Evolutionary conservation across 2,113 vertebrate species (phyloP).

Genomic region (Panthera uncia): DNA sequence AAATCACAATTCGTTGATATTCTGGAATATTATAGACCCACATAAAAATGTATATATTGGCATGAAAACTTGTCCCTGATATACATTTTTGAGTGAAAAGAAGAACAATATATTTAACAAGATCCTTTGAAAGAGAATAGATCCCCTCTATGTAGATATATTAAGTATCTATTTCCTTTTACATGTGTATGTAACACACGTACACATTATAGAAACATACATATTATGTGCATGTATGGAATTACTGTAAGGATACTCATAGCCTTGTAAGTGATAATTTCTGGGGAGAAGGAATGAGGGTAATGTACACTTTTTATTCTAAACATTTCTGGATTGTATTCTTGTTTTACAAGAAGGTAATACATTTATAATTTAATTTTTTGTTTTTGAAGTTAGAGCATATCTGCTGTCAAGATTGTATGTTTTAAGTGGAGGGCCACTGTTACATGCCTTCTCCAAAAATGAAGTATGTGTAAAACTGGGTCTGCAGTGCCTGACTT

Average conservation of each 20-base stretch:
- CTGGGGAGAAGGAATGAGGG: background rate
- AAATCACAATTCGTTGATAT: background rate
- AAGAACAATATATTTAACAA: background rate
- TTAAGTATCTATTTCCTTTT: background rate
- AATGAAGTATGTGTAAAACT: background rate
- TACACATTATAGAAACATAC: too few species aligned
- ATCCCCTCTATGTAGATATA: background rate
- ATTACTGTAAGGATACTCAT: background rate
- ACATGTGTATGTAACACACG: background rate
- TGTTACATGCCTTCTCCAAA: background rate
- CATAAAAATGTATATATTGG: background rate
- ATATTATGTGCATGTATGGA: background rate
- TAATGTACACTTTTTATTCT: conserved; percentile 24
- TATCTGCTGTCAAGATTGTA: background rate
- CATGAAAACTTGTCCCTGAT: background rate
- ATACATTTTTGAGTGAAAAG: background rate
- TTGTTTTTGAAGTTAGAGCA: background rate
- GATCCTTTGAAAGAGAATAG: background rate
- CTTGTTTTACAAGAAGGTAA: background rate
- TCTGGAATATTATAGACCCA: background rate
- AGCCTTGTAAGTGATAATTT: background rate
- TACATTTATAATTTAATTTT: background rate
- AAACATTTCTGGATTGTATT: background rate
- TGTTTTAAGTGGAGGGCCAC: background rate
- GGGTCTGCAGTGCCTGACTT: background rate